phyloP scores from a whole-genome alignment of 2,113 vertebrate genomes.

The rat (Rattus norvegicus) region DNA sequence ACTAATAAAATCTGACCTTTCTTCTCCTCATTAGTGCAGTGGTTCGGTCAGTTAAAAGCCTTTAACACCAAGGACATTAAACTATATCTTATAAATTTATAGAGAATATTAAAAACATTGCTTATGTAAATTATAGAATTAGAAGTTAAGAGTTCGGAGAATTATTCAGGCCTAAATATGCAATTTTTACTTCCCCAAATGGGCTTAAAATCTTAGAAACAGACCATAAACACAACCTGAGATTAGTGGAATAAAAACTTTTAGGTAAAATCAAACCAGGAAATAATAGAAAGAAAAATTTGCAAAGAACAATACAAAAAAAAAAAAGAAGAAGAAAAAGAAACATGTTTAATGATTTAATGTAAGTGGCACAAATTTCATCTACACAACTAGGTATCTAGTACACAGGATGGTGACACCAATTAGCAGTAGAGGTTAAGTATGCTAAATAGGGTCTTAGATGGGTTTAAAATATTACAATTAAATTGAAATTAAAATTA shows the following conservation, averaged over 20 bases:
- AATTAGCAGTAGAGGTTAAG: not conserved
- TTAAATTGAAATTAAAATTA: no score
- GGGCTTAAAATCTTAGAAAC: not conserved
- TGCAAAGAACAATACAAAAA: not conserved
- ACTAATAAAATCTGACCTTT: not conserved
- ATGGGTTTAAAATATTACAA: not conserved
- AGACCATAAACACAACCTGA: not conserved
- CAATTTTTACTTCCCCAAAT: not conserved
- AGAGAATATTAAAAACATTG: not conserved
- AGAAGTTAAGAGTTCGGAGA: not conserved
- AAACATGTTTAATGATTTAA: not conserved
- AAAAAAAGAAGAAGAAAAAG: not conserved
- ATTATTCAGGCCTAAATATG: not conserved
- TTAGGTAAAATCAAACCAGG: not conserved
- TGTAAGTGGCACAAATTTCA: not conserved
- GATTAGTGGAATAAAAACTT: not conserved
- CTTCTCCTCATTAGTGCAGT: not conserved
- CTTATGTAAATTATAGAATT: not conserved
- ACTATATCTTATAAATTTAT: not conserved
- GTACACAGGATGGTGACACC: not conserved
- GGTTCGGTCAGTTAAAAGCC: not conserved
- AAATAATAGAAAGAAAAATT: not conserved
- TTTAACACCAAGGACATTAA: not conserved
- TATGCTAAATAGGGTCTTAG: not conserved
- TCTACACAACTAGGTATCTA: not conserved